Evolutionary conservation across 53 echinoderm and acorn worm genomes (phyloP), one percentile per base, ranked within the genome.

Genomic region (Glandiceps talaboti): DNA sequence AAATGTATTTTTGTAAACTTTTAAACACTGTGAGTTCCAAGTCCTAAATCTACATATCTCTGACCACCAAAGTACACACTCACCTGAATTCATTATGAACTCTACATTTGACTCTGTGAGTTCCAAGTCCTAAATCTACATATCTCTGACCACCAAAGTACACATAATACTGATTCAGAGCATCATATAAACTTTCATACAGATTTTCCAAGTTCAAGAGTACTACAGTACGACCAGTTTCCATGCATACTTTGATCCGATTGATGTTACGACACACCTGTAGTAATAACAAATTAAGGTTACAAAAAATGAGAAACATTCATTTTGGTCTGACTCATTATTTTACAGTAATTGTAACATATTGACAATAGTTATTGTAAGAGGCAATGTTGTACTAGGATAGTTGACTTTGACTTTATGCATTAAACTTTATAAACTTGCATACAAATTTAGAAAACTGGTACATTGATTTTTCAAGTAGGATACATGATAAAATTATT

Each of bases 131-230:
- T 30, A 82, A n/a, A 26, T 82, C 82, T 1, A 82, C 82, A 32
- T 75, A 82, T 30, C 82, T 26, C 27, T 82, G 75, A 1, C 82
- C 82, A 30, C 31, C 75, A 27, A 64, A 75, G 75, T 64, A 30
- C 25, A 75, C 73, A 64, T 82, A 82, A 75, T 75, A 82, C 32
- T 82, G 82, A 26, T 82, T 82, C 74, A 82, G 76, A 33, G 83
- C 83, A 76, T 82, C 83, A 76, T 82, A 82, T 28, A 82, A 33
- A 75, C 82, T 82, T n/a, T 82, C 82, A 75, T 82, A 82, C 31
- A 82, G 75, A 31, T 82, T 82, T 30, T 82, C 75, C 25, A 81
- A 33, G 27, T 81, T 81, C 74, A 81, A 27, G 1, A 81, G 74
- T 30, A 81, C 81, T 12, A 81, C 81, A 1, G 81, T 73, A 6